Evolutionary conservation across 2,888 invertebrate species (phyloP).

Genomic region (Hydraecia micacea): DNA sequence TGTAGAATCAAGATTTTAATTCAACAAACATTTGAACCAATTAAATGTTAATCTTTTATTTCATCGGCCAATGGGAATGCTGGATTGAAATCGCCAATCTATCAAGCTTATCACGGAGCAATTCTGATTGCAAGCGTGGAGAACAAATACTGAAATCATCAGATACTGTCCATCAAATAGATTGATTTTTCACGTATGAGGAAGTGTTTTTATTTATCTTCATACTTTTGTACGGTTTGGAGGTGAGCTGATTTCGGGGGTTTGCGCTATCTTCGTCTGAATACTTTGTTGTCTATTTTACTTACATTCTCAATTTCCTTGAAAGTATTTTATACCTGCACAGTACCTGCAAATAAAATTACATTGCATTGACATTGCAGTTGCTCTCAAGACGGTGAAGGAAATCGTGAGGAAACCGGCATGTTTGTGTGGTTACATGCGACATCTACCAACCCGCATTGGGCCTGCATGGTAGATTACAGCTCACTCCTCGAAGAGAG

Average conservation of each 20-base stretch:
- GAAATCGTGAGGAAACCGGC: not conserved
- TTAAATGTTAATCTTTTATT: slow-evolving; percentile 45
- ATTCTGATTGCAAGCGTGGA: slow-evolving; percentile 37
- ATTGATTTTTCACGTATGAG: slow-evolving; percentile 36
- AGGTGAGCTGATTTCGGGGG: not conserved
- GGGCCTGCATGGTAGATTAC: too few relatives aligned
- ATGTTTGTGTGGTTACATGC: too few relatives aligned
- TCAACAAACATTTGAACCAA: slow-evolving; percentile 37
- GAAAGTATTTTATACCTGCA: too few relatives aligned
- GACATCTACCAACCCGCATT: too few relatives aligned
- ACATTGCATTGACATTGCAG: not conserved
- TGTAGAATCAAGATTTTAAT: slow-evolving; percentile 45
- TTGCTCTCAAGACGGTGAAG: not conserved
- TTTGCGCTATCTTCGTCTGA: not conserved
- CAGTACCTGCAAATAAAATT: too few relatives aligned
- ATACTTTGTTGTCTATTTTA: not conserved
- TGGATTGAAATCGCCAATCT: slow-evolving; percentile 32
- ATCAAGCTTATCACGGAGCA: slow-evolving; percentile 31
- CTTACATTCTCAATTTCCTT: not conserved
- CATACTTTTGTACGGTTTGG: not conserved
- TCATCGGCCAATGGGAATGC: slow-evolving; percentile 11
- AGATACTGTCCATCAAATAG: slow-evolving; percentile 34
- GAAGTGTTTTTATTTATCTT: slow-evolving; percentile 24
- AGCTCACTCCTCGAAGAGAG: too few relatives aligned
- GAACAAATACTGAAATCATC: slow-evolving; percentile 31